Evolutionary conservation across 2,888 invertebrate genomes (phyloP).

Genomic region (Acleris laterana): DNA sequence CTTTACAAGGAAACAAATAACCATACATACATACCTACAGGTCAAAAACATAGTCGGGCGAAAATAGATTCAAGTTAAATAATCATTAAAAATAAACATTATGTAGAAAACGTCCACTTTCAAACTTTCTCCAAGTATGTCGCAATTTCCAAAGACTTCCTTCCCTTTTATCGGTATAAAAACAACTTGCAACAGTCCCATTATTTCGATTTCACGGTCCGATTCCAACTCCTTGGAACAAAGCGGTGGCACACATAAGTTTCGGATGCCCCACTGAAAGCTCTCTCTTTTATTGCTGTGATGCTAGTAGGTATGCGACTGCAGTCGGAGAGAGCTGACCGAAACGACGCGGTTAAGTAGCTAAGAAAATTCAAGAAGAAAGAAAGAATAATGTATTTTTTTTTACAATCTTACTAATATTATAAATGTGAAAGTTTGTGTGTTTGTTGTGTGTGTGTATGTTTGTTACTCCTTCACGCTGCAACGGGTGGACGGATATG

Average conservation of each 20-base stretch:
- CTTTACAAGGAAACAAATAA: too few relatives aligned
- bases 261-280: conserved; percentile 58
- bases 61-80: too few relatives aligned
- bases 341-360: neutral
- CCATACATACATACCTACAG: too few relatives aligned
- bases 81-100: too few relatives aligned
- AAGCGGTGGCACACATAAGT: conserved; percentile 51
- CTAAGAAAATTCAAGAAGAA: too few relatives aligned
- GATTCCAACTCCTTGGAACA: conserved; percentile 42
- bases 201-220: conserved; percentile 24
- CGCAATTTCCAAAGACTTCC: neutral
- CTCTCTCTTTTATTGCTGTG: conserved; percentile 71
- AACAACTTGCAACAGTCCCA: conserved; percentile 2
- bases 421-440: too few relatives aligned
- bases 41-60: too few relatives aligned
- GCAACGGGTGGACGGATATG: too few relatives aligned
- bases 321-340: conserved; percentile 8
- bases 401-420: too few relatives aligned
- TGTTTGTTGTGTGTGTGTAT: too few relatives aligned
- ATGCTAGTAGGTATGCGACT: conserved; percentile 48
- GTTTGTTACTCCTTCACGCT: too few relatives aligned
- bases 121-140: neutral
- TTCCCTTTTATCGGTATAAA: neutral
- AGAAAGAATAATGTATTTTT: too few relatives aligned
- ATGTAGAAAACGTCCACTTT: neutral